phyloP scores from a whole-genome alignment of 2,797 vertebrate genomes.

The Stomatorhinus walkeri region DNA sequence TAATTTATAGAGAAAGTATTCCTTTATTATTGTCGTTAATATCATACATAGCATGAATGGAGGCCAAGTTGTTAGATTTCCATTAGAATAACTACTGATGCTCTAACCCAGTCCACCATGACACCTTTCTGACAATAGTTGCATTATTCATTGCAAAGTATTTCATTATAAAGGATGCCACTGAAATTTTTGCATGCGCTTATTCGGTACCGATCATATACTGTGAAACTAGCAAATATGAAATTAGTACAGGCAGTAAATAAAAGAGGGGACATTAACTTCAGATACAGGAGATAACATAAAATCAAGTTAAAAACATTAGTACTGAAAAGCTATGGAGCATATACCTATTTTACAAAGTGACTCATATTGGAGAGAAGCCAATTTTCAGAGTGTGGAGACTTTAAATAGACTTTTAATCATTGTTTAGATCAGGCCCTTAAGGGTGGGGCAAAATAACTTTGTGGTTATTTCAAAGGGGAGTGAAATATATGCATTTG shows the following conservation, averaged over 20 bases:
- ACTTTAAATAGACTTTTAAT: conserved; percentile 9
- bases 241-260: neutral
- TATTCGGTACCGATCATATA: neutral
- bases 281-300: neutral
- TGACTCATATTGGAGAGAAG: neutral
- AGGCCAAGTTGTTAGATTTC: neutral
- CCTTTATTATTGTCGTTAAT: neutral
- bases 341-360: neutral
- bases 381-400: neutral
- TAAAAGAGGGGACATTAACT: neutral
- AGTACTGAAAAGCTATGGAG: neutral
- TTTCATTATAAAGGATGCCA: neutral
- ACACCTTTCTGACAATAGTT: neutral
- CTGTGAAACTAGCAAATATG: neutral
- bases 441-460: conserved; percentile 5
- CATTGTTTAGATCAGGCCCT: neutral
- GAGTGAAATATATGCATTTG: neutral
- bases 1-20: neutral
- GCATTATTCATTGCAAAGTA: neutral
- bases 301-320: neutral
- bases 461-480: neutral
- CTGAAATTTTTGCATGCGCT: neutral
- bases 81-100: neutral
- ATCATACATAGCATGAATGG: neutral
- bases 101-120: neutral